These are phyloP conservation scores for Sialia sialis DNA, from an alignment of 2,113 vertebrate species.

Conservation along the genomic window DNA sequence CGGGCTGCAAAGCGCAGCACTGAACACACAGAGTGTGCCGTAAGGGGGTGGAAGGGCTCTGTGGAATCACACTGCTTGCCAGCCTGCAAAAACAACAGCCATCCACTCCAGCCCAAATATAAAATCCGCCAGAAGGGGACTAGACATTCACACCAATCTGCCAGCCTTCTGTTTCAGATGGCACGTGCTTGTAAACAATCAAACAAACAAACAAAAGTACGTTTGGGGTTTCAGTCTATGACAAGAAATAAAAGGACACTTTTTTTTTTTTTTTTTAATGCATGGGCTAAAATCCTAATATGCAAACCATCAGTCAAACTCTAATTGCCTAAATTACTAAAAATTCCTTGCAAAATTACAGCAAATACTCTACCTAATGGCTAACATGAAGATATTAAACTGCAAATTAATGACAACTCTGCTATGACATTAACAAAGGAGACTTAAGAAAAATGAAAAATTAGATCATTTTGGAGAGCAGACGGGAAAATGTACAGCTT, in stretches of 20 bases:
- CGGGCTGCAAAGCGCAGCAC: neutral
- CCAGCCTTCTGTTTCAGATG: constrained; percentile 2
- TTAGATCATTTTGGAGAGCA: neutral
- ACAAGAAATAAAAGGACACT: neutral
- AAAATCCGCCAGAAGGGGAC: constrained; percentile 20
- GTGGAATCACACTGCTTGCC: neutral
- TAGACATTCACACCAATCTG: neutral
- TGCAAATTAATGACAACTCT: neutral
- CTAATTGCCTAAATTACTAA: neutral
- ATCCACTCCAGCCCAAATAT: neutral
- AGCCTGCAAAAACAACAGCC: constrained; percentile 9
- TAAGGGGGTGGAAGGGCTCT: neutral
- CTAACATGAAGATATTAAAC: neutral
- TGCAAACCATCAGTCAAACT: neutral
- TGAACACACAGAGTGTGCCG: neutral
- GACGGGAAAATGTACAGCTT: constrained; percentile 7
- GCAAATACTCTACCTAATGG: neutral
- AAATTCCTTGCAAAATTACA: neutral
- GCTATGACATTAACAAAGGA: neutral
- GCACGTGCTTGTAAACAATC: constrained; percentile 26
- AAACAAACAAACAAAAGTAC: neutral
- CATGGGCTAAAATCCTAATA: neutral
- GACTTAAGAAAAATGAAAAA: constrained; percentile 15
- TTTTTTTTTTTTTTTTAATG: neutral
- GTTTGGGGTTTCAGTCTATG: neutral